Evolutionary conservation across 1,140 invertebrate genomes (phyloP).

Genomic region (Orius insidiosus): DNA sequence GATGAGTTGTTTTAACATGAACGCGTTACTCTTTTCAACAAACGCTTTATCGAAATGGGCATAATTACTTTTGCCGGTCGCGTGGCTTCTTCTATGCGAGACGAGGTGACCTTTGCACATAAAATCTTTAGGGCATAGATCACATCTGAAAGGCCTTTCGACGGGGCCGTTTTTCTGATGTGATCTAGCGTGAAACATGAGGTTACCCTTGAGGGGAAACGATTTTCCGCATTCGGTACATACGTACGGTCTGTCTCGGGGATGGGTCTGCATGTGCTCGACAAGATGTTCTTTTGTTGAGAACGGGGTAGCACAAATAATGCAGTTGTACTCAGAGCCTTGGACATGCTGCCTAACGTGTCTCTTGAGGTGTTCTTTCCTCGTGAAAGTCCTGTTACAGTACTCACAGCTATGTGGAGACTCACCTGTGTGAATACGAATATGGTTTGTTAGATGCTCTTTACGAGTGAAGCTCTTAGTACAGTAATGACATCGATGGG

Average conservation of each 20-base stretch:
- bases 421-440: conserved; percentile 57
- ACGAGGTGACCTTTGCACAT: conserved; percentile 84
- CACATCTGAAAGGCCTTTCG: conserved; percentile 83
- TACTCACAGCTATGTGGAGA: conserved; percentile 65
- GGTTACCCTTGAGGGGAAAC: conserved; percentile 23
- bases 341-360: conserved; percentile 78
- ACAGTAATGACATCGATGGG: conserved; percentile 43
- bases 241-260: conserved; percentile 43
- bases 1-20: conserved; percentile 26
- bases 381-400: conserved; percentile 63
- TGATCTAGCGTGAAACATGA: conserved; percentile 64
- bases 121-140: conserved; percentile 92
- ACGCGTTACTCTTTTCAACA: conserved; percentile 55
- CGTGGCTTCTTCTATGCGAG: conserved; percentile 75
- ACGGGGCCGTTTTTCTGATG: conserved; percentile 73
- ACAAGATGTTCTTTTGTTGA: conserved; percentile 70
- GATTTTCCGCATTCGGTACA: conserved; percentile 23
- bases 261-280: conserved; percentile 65
- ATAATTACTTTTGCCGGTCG: conserved; percentile 58
- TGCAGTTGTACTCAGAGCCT: conserved; percentile 70
- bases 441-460: conserved; percentile 80
- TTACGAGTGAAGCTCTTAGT: conserved; percentile 69
- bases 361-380: conserved; percentile 64
- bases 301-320: conserved; percentile 72
- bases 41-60: conserved; percentile 65